Conservation (phyloP, 2,888 invertebrate genomes). For the Mimachlamys varia region DNA sequence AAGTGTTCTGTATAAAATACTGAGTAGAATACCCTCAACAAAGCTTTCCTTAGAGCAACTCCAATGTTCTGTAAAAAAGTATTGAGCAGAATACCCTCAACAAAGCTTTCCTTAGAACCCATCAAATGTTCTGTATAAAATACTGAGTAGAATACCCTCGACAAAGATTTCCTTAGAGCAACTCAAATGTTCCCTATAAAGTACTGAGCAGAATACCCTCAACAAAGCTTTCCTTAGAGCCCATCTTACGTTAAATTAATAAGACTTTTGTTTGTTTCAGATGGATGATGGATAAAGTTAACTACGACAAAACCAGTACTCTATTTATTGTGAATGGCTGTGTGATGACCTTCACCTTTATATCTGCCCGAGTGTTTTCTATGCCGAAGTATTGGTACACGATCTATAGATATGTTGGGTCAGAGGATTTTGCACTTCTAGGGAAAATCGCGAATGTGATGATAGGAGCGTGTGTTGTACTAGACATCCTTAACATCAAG, state of each 20-base stretch:
- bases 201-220: too few species aligned
- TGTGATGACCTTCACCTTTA: background rate
- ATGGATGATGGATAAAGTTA: background rate
- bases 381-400: background rate
- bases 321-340: background rate
- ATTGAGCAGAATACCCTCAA: too few species aligned
- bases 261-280: background rate
- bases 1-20: too few species aligned
- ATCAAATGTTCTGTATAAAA: too few species aligned
- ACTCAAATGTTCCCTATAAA: too few species aligned
- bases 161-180: too few species aligned
- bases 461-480: background rate
- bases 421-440: background rate
- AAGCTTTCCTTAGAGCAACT: too few species aligned
- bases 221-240: too few species aligned
- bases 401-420: background rate
- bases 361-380: background rate
- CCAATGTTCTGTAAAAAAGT: too few species aligned
- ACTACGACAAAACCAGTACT: background rate
- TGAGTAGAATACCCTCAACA: too few species aligned
- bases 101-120: too few species aligned
- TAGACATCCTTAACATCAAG: background rate
- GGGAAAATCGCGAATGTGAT: background rate
- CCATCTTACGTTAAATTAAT: background rate
- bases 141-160: too few species aligned